These are phyloP conservation scores for Acrocephalus arundinaceus DNA, from an alignment of 2,113 vertebrate genomes.

Conservation along the genomic window DNA sequence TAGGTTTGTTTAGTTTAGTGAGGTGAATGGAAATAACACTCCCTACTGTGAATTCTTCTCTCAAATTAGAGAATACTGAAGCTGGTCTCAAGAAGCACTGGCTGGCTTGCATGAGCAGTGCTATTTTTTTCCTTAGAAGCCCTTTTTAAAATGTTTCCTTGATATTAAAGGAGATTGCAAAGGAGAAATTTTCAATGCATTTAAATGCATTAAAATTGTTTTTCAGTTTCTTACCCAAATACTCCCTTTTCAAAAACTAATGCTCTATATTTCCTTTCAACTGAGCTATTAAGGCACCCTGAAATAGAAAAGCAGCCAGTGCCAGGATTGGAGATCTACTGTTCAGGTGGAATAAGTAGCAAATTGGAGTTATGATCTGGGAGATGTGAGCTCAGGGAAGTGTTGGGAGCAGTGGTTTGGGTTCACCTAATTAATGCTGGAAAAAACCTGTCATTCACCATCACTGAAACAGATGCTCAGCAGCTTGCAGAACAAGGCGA, in stretches of 20 bases:
- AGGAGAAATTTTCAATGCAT: background rate
- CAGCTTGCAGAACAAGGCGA: slow-evolving; percentile 38
- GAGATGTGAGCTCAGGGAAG: background rate
- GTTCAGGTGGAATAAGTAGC: background rate
- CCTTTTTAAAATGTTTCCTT: background rate
- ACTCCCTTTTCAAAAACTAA: background rate
- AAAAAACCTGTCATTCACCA: background rate
- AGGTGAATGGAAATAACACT: background rate
- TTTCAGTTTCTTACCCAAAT: background rate
- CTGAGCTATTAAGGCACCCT: background rate
- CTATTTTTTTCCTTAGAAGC: background rate
- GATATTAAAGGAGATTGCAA: background rate
- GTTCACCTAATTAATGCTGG: slow-evolving; percentile 28
- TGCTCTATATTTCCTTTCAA: background rate
- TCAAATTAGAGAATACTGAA: background rate
- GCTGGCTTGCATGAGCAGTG: background rate
- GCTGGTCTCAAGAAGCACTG: background rate
- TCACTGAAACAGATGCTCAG: slow-evolving; percentile 10
- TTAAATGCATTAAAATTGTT: background rate
- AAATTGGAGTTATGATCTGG: background rate
- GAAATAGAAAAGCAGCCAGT: background rate
- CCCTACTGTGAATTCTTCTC: background rate
- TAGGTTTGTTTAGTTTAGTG: background rate
- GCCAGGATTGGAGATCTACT: background rate
- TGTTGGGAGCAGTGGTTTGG: background rate